Evolutionary conservation across 2,797 vertebrate species (phyloP).

Genomic region (Ciconia nigra): DNA sequence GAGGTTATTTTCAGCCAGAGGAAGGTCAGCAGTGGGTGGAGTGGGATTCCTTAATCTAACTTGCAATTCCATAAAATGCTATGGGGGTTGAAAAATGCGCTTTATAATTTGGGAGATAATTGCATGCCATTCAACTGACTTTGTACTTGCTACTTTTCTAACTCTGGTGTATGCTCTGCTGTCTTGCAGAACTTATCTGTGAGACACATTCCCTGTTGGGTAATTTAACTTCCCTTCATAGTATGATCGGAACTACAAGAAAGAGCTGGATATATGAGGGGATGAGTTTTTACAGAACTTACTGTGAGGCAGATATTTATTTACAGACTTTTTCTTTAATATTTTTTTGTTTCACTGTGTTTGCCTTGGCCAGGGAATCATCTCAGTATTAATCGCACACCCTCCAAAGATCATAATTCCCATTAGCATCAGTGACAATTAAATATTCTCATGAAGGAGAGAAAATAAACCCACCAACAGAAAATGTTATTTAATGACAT

Average conservation of each 20-base stretch:
- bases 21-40: slow-evolving; percentile 3
- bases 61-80: neutral
- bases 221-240: neutral
- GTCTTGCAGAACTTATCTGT: neutral
- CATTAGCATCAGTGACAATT: neutral
- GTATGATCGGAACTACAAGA: neutral
- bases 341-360: neutral
- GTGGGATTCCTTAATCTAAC: neutral
- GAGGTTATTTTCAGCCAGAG: neutral
- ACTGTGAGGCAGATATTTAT: neutral
- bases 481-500: slow-evolving; percentile 5
- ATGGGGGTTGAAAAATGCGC: neutral
- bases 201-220: neutral
- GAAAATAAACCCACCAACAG: neutral
- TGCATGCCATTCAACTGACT: neutral
- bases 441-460: neutral
- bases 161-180: neutral
- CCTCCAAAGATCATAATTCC: neutral
- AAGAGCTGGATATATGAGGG: neutral
- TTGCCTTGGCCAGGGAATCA: neutral
- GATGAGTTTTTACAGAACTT: neutral
- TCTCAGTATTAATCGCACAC: neutral
- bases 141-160: neutral
- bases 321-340: neutral
- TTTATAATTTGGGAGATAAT: slow-evolving; percentile 25